A percentile compares a stretch with the other conserved stretches of the same genome.
phyloP scores from a whole-genome alignment of 2,797 vertebrate species.

The Falco naumanni region DNA sequence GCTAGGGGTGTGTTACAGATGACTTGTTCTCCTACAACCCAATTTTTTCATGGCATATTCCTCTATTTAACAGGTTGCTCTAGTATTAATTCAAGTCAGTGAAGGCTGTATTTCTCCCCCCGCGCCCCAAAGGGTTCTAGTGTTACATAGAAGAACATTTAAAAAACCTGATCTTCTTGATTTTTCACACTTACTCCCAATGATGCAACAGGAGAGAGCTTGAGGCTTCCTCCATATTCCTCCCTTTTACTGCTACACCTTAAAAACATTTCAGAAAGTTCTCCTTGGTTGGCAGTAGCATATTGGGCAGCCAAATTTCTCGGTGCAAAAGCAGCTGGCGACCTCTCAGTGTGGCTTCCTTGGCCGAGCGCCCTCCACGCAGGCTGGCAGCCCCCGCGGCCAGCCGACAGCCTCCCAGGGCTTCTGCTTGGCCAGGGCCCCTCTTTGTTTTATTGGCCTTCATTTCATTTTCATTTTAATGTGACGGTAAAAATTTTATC shows the following conservation, averaged over 20 bases:
- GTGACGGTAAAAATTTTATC: conserved; percentile 47
- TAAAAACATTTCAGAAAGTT: not conserved
- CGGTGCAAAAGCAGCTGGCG: not conserved
- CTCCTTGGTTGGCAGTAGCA: not conserved
- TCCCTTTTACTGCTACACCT: not conserved
- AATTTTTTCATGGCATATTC: not conserved
- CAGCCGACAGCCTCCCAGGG: conserved; percentile 18
- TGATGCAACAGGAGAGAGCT: not conserved
- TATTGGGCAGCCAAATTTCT: not conserved
- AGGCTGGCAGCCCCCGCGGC: conserved; percentile 1
- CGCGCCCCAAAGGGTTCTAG: not conserved
- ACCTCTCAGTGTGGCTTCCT: not conserved
- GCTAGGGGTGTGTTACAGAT: not conserved
- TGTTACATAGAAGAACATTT: not conserved
- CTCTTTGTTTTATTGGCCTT: conserved; percentile 36
- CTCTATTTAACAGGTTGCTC: not conserved
- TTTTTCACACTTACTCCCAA: conserved; percentile 32
- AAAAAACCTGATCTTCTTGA: conserved; percentile 2
- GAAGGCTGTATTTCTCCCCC: not conserved
- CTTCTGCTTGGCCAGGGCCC: not conserved
- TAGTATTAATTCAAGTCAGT: not conserved
- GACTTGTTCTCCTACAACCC: not conserved
- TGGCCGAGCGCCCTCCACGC: not conserved
- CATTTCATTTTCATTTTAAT: conserved; percentile 51
- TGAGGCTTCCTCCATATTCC: not conserved